These are phyloP conservation scores for Strix uralensis DNA, from an alignment of 2,113 vertebrate genomes.

Conservation along the genomic window DNA sequence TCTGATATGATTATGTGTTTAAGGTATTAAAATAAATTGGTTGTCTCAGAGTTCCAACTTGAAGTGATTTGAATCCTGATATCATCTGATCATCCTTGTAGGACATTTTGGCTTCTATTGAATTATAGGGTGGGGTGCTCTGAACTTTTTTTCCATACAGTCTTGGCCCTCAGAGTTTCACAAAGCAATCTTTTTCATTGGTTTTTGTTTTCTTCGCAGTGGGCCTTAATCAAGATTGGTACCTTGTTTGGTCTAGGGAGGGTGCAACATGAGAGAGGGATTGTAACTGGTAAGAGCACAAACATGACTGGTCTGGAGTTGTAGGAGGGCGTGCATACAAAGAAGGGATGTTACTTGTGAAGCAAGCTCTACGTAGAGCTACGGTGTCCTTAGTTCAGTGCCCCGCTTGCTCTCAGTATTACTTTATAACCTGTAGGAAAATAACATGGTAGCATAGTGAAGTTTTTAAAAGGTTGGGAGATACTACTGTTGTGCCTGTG, in stretches of 20 bases:
- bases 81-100: not conserved
- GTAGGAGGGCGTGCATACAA: accelerated
- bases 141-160: not conserved
- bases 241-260: not conserved
- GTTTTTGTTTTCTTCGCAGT: not conserved
- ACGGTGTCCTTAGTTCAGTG: not conserved
- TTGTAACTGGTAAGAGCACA: not conserved
- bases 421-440: not conserved
- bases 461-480: not conserved
- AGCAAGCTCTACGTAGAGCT: not conserved
- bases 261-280: not conserved
- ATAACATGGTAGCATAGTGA: not conserved
- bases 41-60: not conserved
- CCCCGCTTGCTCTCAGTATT: not conserved
- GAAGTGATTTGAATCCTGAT: not conserved
- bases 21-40: not conserved
- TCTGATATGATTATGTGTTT: not conserved
- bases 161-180: not conserved
- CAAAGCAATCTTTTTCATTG: not conserved
- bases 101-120: not conserved
- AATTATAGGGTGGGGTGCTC: not conserved
- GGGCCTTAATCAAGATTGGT: not conserved
- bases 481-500: not conserved
- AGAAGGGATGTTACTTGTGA: not conserved
- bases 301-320: not conserved